A percentile compares a stretch with the other conserved stretches of the same genome.
phyloP scores from a whole-genome alignment of 2,797 vertebrate species.

The Thaleichthys pacificus region DNA sequence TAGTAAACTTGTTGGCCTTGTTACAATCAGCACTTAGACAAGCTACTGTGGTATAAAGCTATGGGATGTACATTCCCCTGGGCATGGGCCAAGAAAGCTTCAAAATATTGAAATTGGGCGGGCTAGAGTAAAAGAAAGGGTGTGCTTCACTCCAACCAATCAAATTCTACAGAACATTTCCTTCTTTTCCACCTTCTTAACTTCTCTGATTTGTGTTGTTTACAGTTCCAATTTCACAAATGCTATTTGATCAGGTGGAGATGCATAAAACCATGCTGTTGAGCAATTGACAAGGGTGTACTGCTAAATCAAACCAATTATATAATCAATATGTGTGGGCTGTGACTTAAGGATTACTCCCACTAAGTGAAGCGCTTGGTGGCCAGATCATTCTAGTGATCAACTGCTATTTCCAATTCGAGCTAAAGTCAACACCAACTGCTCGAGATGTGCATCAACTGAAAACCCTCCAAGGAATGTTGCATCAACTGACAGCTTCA shows the following conservation, averaged over 20 bases:
- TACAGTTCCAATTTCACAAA: conserved; percentile 31
- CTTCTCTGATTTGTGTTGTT: conserved; percentile 11
- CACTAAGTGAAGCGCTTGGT: conserved; percentile 53
- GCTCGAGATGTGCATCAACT: conserved; percentile 4
- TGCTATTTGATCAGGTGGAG: conserved; percentile 56
- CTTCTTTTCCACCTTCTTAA: not conserved
- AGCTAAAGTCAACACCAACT: conserved; percentile 33
- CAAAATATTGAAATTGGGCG: conserved; percentile 29
- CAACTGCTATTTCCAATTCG: conserved; percentile 45
- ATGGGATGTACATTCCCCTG: conserved; percentile 31
- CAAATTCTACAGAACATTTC: not conserved
- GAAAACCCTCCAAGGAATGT: not conserved
- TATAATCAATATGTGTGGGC: conserved; percentile 58
- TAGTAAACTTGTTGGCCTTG: conserved; percentile 43
- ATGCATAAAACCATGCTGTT: conserved; percentile 34
- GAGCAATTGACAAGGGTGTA: conserved; percentile 47
- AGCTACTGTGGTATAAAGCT: conserved; percentile 36
- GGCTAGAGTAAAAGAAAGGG: not conserved
- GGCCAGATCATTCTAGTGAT: conserved; percentile 64
- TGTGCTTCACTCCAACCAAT: not conserved
- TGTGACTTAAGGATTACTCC: conserved; percentile 60
- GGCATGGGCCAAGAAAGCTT: conserved; percentile 31
- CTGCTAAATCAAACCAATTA: conserved; percentile 68
- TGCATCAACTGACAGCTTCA: not conserved
- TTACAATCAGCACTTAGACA: conserved; percentile 46